Evolutionary conservation across 2,888 invertebrate species (phyloP), one percentile per base, ranked within the genome.

Genomic region (Cheilosia impressa): DNA sequence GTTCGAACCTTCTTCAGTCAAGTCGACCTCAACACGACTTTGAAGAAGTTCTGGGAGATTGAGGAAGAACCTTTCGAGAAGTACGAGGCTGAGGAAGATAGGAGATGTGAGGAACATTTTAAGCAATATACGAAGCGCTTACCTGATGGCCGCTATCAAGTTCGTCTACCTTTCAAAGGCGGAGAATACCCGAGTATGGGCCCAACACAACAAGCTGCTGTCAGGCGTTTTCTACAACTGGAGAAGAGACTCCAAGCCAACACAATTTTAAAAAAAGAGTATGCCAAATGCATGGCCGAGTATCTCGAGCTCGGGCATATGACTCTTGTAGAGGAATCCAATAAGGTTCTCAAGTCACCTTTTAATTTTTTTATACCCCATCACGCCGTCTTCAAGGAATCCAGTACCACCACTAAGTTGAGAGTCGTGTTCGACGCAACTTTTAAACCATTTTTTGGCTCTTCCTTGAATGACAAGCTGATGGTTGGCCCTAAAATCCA

Each of bases 391-490:
- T 34, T 50, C 15, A 63, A 63, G 13, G 34, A 63, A 31, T 63
- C 50, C 50, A 63, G 63, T 65, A 65, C 50, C 47, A 65, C 65
- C 13, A 65, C 45, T 2, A 63, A 4, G 31, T 24, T 63, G 19
- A 31, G 47, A 15, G 4, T 47, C 7, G 47, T 50, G 2, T 31
- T 63, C 34, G 63, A 63, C 19, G 31, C 27, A 47, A 63, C 17
- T 17, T 63, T 63, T n/a, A 27, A 47, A 63, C 27, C 63, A n/a
- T 27, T 19, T 47, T 63, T 45, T 63, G 62, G 45, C 45, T 62
- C 58, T 38, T 47, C 63, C 15, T 47, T 47, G 34, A 65, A 65
- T 27, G 27, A 52, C 50, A 9, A 13, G 9, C 13, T 65, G 38
- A 65, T 65, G 50, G 50, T 34, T 6, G 65, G 52, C 38, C 65